Percentiles rank a stretch among this genome's conserved stretches.
Conservation (phyloP, 2,113 vertebrate species). For the Haliaeetus leucogaster region DNA sequence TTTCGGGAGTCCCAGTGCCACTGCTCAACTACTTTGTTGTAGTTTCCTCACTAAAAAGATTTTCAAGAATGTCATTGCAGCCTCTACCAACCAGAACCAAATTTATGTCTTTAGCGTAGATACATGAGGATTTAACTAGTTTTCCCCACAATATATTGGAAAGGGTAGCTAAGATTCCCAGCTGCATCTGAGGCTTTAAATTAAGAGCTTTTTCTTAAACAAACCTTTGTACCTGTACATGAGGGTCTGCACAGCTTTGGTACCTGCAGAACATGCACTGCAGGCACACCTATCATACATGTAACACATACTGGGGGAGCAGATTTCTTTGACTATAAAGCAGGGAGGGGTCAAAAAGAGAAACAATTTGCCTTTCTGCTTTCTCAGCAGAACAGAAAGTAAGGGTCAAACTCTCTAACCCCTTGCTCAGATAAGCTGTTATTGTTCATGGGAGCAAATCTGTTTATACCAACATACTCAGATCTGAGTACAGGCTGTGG, state of each 20-base stretch:
- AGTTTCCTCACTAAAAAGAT: neutral
- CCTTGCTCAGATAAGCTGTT: neutral
- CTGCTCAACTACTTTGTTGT: neutral
- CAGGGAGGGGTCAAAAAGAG: neutral
- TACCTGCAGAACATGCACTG: neutral
- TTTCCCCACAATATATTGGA: neutral
- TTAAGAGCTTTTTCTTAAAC: neutral
- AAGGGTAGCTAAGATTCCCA: neutral
- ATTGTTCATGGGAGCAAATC: neutral
- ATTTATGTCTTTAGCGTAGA: neutral
- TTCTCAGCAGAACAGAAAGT: neutral
- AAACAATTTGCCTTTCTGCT: neutral
- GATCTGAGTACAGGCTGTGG: neutral
- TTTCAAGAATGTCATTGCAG: neutral
- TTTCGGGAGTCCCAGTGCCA: neutral
- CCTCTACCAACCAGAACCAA: neutral
- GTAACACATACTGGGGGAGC: neutral
- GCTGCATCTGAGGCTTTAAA: neutral
- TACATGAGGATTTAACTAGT: neutral
- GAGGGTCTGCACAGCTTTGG: neutral
- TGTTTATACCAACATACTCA: neutral
- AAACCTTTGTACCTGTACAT: neutral
- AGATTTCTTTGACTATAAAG: neutral
- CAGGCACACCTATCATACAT: neutral
- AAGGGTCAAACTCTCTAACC: neutral